A percentile compares a stretch with the other conserved stretches of the same genome.
Evolutionary conservation across 2,113 vertebrate genomes (phyloP).

Genomic region (Osmerus mordax): DNA sequence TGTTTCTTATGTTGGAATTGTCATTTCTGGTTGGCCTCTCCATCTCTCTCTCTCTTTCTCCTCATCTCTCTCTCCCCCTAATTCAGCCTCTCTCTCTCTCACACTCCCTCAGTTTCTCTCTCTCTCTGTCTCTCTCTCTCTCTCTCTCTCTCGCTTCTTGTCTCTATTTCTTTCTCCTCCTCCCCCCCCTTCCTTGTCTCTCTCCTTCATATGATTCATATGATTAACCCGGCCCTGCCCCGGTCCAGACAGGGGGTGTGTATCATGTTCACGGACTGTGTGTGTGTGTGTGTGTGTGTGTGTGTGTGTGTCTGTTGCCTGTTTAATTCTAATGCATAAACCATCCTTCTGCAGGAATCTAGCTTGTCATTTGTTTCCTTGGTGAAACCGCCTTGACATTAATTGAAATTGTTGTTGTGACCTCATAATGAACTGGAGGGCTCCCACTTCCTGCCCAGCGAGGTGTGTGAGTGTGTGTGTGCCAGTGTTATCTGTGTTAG

Average conservation of each 20-base stretch:
- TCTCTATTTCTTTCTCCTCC: neutral
- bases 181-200: conserved; percentile 2
- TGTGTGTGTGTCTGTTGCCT: neutral
- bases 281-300: neutral
- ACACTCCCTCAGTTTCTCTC: neutral
- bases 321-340: conserved; percentile 25
- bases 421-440: conserved; percentile 22
- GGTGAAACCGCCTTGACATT: conserved; percentile 17
- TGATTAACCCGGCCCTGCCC: conserved; percentile 34
- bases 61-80: neutral
- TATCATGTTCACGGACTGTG: conserved; percentile 21
- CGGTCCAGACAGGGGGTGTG: conserved; percentile 1
- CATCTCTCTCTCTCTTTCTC: neutral
- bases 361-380: conserved; percentile 24
- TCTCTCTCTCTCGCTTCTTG: conserved; percentile 5
- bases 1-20: conserved; percentile 1
- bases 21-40: neutral
- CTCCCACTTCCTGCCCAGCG: conserved; percentile 19
- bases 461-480: conserved; percentile 3
- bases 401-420: conserved; percentile 28
- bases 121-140: neutral
- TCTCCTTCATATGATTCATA: conserved; percentile 20
- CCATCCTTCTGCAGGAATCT: conserved; percentile 16
- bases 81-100: neutral
- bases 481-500: neutral